These are phyloP conservation scores for Poeciliopsis gracilis DNA, from an alignment of 2,797 vertebrate species.

Conservation along the genomic window DNA sequence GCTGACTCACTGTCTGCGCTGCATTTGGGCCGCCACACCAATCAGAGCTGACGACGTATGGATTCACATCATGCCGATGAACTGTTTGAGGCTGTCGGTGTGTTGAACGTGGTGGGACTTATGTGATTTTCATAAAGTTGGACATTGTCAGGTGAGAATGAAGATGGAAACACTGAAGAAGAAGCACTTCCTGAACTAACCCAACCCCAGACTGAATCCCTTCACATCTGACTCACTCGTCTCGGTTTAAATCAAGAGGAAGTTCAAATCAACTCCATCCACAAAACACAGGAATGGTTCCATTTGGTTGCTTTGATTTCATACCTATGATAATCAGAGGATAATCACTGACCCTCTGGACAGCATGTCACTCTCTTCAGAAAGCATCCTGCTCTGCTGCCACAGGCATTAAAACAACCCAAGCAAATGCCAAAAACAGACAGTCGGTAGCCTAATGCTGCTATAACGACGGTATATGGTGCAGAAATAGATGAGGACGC, in stretches of 20 bases:
- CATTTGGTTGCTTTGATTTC: neutral
- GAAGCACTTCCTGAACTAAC: neutral
- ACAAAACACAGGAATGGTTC: neutral
- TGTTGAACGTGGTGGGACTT: neutral
- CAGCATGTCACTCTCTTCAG: too few species aligned
- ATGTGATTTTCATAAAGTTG: neutral
- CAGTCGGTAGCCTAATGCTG: too few species aligned
- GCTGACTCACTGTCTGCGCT: constrained; percentile 17
- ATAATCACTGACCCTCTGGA: neutral
- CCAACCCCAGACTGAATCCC: neutral
- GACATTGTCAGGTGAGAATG: neutral
- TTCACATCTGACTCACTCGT: neutral
- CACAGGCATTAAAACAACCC: too few species aligned
- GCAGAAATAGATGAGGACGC: too few species aligned
- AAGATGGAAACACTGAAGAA: neutral
- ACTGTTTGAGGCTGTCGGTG: neutral
- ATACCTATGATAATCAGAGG: neutral
- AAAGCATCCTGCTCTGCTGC: too few species aligned
- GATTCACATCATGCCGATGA: neutral
- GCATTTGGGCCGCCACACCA: neutral
- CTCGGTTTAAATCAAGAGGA: neutral
- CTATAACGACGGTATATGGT: too few species aligned
- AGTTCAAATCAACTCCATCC: neutral
- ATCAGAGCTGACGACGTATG: neutral
- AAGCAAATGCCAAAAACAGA: too few species aligned